Base-by-base conservation (phyloP, 2,888 invertebrate genomes). In the Candidula unifasciata region DNA sequence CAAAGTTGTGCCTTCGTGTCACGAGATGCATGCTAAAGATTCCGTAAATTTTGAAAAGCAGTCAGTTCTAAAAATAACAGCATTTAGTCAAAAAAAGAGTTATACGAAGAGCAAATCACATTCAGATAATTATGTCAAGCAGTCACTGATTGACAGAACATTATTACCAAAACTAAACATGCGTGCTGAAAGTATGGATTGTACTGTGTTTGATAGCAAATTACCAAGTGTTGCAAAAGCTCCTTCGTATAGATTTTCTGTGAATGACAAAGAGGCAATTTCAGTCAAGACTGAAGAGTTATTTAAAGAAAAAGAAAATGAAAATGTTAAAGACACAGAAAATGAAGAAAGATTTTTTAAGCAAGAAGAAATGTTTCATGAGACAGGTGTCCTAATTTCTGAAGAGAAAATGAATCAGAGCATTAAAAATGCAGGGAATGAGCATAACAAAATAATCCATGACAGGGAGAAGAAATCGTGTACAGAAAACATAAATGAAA, bases 301-400 rank as follows among this genome's bases (percentile, higher is more conserved):
- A 54, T 30, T 30, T 18, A 44, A 21, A n/a, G 18, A 74, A 10
- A 52, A n/a, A 27, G n/a, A 13, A 2, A 44, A 13, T 13, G 13
- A 44, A 74, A 3, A 52, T 52, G n/a, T 6, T 52, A 52, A 74
- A 74, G 73, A n/a, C 52, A 74, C 73, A 74, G 44, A 74, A 52
- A 8, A 74, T 52, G 33, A 69, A 24, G 24, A 18, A 21, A 21
- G 8, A 44, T 5, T 44, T 73, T n/a, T n/a, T 10, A 73, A 44
- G 13, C 73, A 74, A 16, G 21, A 54, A 30, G 33, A 30, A 57
- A n/a, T n/a, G 21, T 5, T 24, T 60, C 8, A 60, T 13, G 6
- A 18, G n/a, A 60, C 60, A 60, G 60, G 21, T 24, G 3, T n/a
- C 3, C 5, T 16, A 60, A n/a, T 21, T 24, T 60, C 60, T 60